Percentiles rank a stretch among this genome's conserved stretches.
Conservation (phyloP, 2,113 vertebrate genomes). For the Uropsilus gracilis region DNA sequence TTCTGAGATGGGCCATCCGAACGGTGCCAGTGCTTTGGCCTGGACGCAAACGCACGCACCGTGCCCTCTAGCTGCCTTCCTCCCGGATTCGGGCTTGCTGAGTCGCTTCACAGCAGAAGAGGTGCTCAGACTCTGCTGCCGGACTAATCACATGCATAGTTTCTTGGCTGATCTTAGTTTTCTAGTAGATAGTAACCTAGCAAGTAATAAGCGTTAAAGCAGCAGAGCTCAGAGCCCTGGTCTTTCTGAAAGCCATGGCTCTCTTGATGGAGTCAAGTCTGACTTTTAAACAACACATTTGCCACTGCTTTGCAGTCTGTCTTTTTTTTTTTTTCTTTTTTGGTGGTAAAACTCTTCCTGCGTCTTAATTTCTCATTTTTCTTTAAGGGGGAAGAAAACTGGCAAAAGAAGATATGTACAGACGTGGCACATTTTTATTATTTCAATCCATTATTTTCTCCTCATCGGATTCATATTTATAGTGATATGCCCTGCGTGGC, state of each 20-base stretch:
- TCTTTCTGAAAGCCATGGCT: constrained; percentile 60
- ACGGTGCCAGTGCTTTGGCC: not conserved
- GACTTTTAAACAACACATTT: constrained; percentile 29
- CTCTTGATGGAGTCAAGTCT: not conserved
- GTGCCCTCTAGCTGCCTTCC: not conserved
- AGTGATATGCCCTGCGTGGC: constrained; percentile 81
- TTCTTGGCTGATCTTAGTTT: constrained; percentile 65
- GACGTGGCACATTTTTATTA: constrained; percentile 64
- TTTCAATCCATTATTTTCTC: constrained; percentile 78
- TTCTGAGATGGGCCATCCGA: not conserved
- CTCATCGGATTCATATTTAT: constrained; percentile 83
- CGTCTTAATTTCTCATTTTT: constrained; percentile 60
- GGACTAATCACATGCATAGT: constrained; percentile 46
- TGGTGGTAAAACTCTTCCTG: constrained; percentile 18
- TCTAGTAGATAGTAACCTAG: constrained; percentile 46
- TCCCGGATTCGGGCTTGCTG: not conserved
- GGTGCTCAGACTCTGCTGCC: constrained; percentile 20
- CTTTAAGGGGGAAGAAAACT: constrained; percentile 13
- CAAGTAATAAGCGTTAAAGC: constrained; percentile 41
- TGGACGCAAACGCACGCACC: fast-evolving
- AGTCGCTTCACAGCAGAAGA: not conserved
- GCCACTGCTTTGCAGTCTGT: too few species aligned
- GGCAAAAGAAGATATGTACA: constrained; percentile 1
- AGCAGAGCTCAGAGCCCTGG: constrained; percentile 62
- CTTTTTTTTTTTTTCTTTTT: not conserved